Percentiles rank a stretch among this genome's conserved stretches.
These are phyloP conservation scores for Triplophysa rosa DNA, from an alignment of 2,113 vertebrate species.

Conservation along the genomic window DNA sequence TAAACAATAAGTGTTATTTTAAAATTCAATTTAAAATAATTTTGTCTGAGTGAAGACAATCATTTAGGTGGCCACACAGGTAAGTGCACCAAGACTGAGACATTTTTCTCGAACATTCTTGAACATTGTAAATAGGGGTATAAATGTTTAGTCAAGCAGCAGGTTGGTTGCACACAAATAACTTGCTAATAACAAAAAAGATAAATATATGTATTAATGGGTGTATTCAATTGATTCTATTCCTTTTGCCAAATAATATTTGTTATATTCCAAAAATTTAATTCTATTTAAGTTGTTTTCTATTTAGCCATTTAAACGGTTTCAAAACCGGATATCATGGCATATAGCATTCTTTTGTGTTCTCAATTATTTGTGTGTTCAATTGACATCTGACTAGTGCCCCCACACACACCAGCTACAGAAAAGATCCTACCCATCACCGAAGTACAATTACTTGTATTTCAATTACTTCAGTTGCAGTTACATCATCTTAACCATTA, in stretches of 20 bases:
- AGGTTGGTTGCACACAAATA: not conserved
- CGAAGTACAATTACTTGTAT: not conserved
- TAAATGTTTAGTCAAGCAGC: conserved; percentile 12
- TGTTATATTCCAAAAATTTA: not conserved
- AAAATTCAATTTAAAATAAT: not conserved
- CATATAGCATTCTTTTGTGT: too few species aligned
- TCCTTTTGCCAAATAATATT: not conserved
- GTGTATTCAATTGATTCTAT: not conserved
- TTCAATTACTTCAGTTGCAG: not conserved
- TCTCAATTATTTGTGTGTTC: too few species aligned
- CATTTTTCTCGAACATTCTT: conserved; percentile 1
- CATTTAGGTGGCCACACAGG: not conserved
- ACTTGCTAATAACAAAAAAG: not conserved
- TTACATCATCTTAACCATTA: conserved; percentile 25
- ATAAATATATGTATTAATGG: too few species aligned
- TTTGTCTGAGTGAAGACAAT: not conserved
- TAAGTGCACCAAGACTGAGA: not conserved
- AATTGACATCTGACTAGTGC: too few species aligned
- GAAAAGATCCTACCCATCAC: not conserved
- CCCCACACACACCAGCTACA: not conserved
- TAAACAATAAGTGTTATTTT: too few species aligned
- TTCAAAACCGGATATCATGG: too few species aligned
- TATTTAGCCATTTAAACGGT: too few species aligned
- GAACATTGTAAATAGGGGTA: not conserved
- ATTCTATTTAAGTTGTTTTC: not conserved